Conservation (phyloP, 2,113 vertebrate species). For the Carlito syrichta region DNA sequence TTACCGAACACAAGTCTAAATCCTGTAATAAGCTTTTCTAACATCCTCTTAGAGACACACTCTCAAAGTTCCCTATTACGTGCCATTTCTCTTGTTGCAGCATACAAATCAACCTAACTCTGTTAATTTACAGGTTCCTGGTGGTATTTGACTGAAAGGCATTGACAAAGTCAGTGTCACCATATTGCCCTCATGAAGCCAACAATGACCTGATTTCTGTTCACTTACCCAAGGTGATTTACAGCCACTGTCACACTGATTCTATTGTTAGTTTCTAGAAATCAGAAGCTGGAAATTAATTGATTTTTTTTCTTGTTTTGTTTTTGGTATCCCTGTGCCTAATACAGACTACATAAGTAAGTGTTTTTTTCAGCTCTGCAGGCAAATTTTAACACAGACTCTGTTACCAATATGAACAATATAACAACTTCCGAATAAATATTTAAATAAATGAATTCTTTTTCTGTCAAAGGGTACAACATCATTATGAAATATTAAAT, state of each 20-base stretch:
- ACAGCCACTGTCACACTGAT: not conserved
- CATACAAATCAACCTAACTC: not conserved
- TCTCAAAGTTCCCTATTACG: not conserved
- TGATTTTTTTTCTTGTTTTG: not conserved
- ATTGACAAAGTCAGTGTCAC: not conserved
- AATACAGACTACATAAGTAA: not conserved
- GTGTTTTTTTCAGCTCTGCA: not conserved
- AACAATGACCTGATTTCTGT: not conserved
- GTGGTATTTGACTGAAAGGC: not conserved
- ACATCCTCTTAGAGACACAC: not conserved
- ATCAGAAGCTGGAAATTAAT: not conserved
- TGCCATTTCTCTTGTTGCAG: not conserved
- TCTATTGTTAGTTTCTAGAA: not conserved
- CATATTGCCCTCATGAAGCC: not conserved
- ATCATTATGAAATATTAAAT: slow-evolving; percentile 59
- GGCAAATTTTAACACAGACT: not conserved
- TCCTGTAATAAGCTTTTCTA: not conserved
- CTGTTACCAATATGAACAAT: not conserved
- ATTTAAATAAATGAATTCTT: slow-evolving; percentile 57
- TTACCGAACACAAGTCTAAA: not conserved
- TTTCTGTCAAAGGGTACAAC: slow-evolving; percentile 61
- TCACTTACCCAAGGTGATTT: not conserved
- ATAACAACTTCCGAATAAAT: slow-evolving; percentile 35
- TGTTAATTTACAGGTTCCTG: not conserved
- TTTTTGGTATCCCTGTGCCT: not conserved